A percentile compares a stretch with the other conserved stretches of the same genome.
These are phyloP conservation scores for Salticus scenicus DNA, from an alignment of 2,888 invertebrate species.

Conservation along the genomic window DNA sequence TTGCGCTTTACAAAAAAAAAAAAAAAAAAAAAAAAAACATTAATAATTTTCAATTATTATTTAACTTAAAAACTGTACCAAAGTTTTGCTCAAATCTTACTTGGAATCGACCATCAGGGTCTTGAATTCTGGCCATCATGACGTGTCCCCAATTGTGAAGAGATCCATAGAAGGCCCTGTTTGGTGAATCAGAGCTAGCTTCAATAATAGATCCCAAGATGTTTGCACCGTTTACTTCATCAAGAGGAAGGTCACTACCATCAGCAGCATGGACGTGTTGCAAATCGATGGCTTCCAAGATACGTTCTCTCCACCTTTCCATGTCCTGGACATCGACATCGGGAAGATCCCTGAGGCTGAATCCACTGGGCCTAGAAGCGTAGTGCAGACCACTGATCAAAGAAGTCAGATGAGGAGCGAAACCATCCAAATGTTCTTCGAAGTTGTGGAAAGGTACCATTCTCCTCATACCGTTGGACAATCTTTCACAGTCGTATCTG, in stretches of 20 bases:
- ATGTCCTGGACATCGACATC: too few relatives aligned
- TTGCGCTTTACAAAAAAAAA: too few relatives aligned
- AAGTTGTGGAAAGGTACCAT: slow-evolving; percentile 79
- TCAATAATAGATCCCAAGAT: slow-evolving; percentile 87
- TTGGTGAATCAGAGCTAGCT: slow-evolving; percentile 79
- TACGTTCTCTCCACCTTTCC: too few relatives aligned
- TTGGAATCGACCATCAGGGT: slow-evolving; percentile 76
- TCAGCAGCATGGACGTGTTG: slow-evolving; percentile 79
- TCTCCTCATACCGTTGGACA: slow-evolving; percentile 82
- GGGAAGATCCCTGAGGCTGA: slow-evolving; percentile 55
- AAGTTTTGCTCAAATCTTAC: too few relatives aligned
- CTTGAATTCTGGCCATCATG: slow-evolving; percentile 79
- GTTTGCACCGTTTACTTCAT: slow-evolving; percentile 85
- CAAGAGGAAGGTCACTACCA: slow-evolving; percentile 79
- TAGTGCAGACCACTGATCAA: slow-evolving; percentile 71
- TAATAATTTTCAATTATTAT: too few relatives aligned
- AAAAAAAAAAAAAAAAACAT: too few relatives aligned
- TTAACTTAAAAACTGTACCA: too few relatives aligned
- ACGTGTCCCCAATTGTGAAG: slow-evolving; percentile 80
- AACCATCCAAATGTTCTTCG: slow-evolving; percentile 68
- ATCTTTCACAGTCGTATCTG: slow-evolving; percentile 84
- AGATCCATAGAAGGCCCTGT: slow-evolving; percentile 79
- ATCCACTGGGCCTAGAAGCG: slow-evolving; percentile 67
- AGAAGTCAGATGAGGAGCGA: slow-evolving; percentile 70
- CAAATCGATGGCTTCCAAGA: too few relatives aligned